Base-by-base conservation (phyloP, 2,113 vertebrate species). In the Lates calcarifer region DNA sequence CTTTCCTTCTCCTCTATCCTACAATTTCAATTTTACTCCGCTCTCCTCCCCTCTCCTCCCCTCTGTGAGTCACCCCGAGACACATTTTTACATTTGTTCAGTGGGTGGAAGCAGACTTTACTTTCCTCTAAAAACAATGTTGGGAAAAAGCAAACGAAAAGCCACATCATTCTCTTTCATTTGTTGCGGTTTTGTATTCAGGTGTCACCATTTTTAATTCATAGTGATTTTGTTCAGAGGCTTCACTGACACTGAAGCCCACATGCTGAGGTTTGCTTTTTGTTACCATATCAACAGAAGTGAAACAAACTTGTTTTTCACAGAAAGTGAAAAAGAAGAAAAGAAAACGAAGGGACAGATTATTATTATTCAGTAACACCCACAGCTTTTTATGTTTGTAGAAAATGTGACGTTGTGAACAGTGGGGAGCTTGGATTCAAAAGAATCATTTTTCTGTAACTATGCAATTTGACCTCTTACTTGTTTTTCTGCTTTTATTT, bases 261-360 rank as follows among this genome's bases (percentile, higher is more conserved):
- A 80, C 22, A n/a, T 41, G 2, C 24, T 13, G n/a, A 57, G 41
- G 37, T 10, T 20, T 2, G n/a, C n/a, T 41, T 13, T 33, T 17
- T 51, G 81, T 79, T 77, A 4, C 73, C 66, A 73, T 70, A 10
- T 24, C 69, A 84, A 82, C 77, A 26, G 18, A 11, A 58, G 4
- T 22, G n/a, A 53, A 24, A 63, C 28, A 9, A 43, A 65, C 64
- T 26, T 13, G 17, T 11, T 65, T 73, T 39, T 37, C 26, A 41
- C 5, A 41, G 39, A 66, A 20, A 39, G 47, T 37, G 43, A 45
- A 22, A 56, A 79, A 53, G 24, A 37, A 3, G 10, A 9, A 9
- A 35, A 35, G 4, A 35, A 78, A 3, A 41, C 3, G 3, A 60
- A 39, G 31, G 20, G 47, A 18, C 2, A 14, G n/a, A 45, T 47